Base-by-base conservation (phyloP, 2,113 vertebrate genomes). In the Sylvilagus bachmani region DNA sequence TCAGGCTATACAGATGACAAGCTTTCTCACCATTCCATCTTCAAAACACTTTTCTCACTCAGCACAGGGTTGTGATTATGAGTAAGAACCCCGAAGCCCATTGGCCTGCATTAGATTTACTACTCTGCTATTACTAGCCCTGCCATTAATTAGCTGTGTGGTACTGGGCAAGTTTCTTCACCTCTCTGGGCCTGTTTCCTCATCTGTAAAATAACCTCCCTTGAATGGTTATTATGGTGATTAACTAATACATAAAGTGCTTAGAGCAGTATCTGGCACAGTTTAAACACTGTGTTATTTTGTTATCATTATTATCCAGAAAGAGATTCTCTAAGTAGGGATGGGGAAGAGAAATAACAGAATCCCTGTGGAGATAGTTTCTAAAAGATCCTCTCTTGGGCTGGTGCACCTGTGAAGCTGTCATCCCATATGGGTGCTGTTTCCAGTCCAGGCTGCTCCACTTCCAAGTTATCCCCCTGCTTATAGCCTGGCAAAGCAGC, bases 131-230 rank as follows among this genome's bases (percentile, higher is more conserved):
- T 25, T 66, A 71, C 24, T 22, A 89, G 81, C 14, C 19, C 25
- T 58, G 69, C 51, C 77, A 53, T 44, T 90, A 62, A 44, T 64
- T 86, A 83, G 49, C 90, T 87, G 49, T 85, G 53, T 88, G 51
- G 82, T 55, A 61, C 64, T 38, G 64, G 49, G 38, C 55, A 97
- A 51, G 13, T 90, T 95, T 91, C 70, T 94, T 80, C n/a, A 11
- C 36, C 53, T 93, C 79, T 85, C 44, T 55, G 61, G 61, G 33
- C 24, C 38, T 96, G 75, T 92, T 92, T 90, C 49, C 62, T 89
- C 24, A 88, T 53, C 22, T 58, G 36, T 73, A 91, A 96, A 92
- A 79, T 9, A 86, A 92, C 29, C n/a, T 85, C 69, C 38, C 27
- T 55, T 64, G 79, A 58, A 78, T 33, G 21, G 44, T 71, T 83